Base-by-base conservation (phyloP, 2,113 vertebrate genomes). In the Gallinago jamesoni region DNA sequence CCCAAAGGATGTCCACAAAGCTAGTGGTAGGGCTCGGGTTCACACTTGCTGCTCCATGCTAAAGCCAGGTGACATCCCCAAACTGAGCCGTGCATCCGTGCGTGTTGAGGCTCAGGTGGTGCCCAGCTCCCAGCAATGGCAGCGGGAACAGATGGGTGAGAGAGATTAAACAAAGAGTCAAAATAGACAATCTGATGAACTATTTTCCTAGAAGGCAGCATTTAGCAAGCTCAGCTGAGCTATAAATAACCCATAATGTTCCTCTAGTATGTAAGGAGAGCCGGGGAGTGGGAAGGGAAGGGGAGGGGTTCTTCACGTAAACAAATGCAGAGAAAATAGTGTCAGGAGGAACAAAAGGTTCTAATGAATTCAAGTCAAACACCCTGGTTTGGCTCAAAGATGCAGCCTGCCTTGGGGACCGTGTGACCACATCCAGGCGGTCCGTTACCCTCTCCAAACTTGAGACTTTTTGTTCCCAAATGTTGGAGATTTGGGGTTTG, bases 201-300 rank as follows among this genome's bases (percentile, higher is more conserved):
- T 94, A 8, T 90, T 96, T 91, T 94, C 84, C 90, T 95, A 77
- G 90, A 97, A 96, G 64, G 72, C 88, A 76, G 84, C 81, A 85
- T 94, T 92, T 90, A 96, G 93, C 81, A 81, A 97, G 92, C 93
- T 94, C 93, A 91, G 84, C 87, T 95, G 82, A 95, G 78, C 94
- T 97, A 97, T 97, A 97, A 97, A 95, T 97, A 96, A 30, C 75
- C 55, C 25, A 53, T 90, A 73, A 87, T 91, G 77, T 92, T 95
- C 75, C 81, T 91, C 68, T 92, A 77, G 72, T 83, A 88, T 84
- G 69, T 89, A 75, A 95, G 53, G 43, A 79, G 81, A 76, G 73
- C 64, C 64, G 60, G 91, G 68, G 59, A 96, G 93, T 84, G 66
- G 55, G 57, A 60, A 80, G 20, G 68, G 53, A 75, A 24, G n/a